These are phyloP conservation scores for Petrocephalus sullivani DNA, from an alignment of 2,797 vertebrate species.

Conservation along the genomic window DNA sequence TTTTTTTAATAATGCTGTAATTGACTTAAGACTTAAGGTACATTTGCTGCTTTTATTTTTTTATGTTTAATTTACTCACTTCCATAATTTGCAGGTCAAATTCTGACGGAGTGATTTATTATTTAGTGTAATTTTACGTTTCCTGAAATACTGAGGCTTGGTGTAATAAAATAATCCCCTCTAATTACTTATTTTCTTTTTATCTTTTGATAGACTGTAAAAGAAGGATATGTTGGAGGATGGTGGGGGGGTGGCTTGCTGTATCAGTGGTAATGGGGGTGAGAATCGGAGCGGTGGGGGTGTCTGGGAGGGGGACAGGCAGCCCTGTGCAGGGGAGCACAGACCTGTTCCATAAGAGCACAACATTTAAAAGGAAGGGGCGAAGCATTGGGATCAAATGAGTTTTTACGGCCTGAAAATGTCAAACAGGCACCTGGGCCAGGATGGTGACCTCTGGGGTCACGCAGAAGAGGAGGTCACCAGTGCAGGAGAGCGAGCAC, in stretches of 20 bases:
- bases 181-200: slow-evolving; percentile 10
- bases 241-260: neutral
- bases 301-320: slow-evolving; percentile 72
- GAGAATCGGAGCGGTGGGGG: slow-evolving; percentile 24
- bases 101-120: neutral
- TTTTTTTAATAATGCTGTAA: neutral
- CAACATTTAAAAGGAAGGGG: slow-evolving; percentile 61
- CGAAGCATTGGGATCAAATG: slow-evolving; percentile 62
- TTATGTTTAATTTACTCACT: neutral
- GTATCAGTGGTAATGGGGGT: neutral
- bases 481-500: neutral
- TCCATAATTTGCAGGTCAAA: neutral
- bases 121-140: slow-evolving; percentile 9
- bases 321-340: slow-evolving; percentile 60
- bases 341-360: slow-evolving; percentile 66
- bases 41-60: neutral
- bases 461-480: slow-evolving; percentile 9
- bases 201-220: slow-evolving; percentile 2
- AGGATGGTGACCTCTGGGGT: slow-evolving; percentile 26
- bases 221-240: neutral
- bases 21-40: neutral
- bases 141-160: neutral
- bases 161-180: neutral
- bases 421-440: slow-evolving; percentile 43
- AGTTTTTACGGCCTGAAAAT: slow-evolving; percentile 53